These are phyloP conservation scores for Camponotus fellah DNA, from an alignment of 2,888 invertebrate species.

Conservation along the genomic window DNA sequence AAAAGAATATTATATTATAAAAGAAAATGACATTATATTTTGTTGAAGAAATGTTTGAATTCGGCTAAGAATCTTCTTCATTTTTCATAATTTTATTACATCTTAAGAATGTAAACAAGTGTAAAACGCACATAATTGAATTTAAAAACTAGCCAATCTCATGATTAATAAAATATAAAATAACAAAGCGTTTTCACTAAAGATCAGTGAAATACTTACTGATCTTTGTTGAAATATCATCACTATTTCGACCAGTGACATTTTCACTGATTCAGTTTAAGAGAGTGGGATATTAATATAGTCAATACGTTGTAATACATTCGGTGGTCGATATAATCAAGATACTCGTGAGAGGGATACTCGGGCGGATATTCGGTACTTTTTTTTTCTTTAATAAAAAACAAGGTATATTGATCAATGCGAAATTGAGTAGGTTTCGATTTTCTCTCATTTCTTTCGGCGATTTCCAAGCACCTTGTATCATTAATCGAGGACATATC, in stretches of 20 bases:
- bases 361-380: conserved; percentile 41
- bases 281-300: conserved; percentile 65
- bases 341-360: conserved; percentile 60
- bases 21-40: background rate
- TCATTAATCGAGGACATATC: conserved; percentile 82
- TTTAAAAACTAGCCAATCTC: background rate
- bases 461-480: conserved; percentile 45
- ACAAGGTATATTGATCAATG: conserved; percentile 30
- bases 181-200: background rate
- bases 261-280: background rate
- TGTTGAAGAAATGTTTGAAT: background rate
- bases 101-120: background rate
- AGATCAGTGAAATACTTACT: background rate
- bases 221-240: background rate
- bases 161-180: background rate
- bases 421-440: conserved; percentile 26
- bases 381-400: conserved; percentile 51
- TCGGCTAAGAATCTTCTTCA: background rate
- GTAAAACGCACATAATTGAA: background rate
- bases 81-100: background rate
- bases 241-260: background rate
- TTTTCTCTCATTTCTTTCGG: conserved; percentile 49
- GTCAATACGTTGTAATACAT: conserved; percentile 70
- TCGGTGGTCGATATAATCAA: conserved; percentile 75
- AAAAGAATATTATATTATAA: too few relatives aligned